Percentiles rank a stretch among this genome's conserved stretches.
Conservation (phyloP, 2,888 invertebrate genomes). For the Orthosia gothica region DNA sequence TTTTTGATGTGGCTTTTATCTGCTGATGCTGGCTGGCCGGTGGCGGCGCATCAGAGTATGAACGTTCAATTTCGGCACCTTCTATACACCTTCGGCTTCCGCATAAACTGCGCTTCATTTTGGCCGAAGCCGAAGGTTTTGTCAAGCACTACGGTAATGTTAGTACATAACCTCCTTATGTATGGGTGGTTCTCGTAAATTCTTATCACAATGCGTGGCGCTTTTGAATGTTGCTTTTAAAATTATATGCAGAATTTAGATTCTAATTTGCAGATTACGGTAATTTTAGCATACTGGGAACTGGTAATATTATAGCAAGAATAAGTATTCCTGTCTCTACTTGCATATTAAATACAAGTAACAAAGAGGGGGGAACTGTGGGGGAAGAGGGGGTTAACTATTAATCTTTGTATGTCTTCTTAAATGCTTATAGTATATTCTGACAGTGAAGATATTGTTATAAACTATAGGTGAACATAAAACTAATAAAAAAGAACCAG, state of each 20-base stretch:
- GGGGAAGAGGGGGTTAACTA: too few species aligned
- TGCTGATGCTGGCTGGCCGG: too few species aligned
- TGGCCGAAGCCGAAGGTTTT: not conserved
- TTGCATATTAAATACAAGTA: too few species aligned
- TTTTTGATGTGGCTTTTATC: too few species aligned
- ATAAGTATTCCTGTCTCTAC: not conserved
- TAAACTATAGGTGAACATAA: too few species aligned
- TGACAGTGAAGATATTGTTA: too few species aligned
- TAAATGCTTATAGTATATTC: too few species aligned
- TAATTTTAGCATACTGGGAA: not conserved
- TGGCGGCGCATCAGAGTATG: too few species aligned
- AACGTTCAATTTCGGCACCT: not conserved
- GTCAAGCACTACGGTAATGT: constrained; percentile 13
- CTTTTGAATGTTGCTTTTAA: constrained; percentile 37
- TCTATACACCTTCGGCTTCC: not conserved
- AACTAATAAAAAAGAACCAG: too few species aligned
- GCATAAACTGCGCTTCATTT: not conserved
- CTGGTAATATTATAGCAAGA: not conserved
- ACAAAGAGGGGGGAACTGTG: not conserved
- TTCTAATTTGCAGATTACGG: constrained; percentile 46
- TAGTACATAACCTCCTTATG: constrained; percentile 40
- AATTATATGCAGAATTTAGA: constrained; percentile 58
- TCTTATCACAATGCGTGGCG: constrained; percentile 46
- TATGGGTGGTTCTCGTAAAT: constrained; percentile 37
- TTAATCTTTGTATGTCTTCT: too few species aligned